Percentiles rank a stretch among this genome's conserved stretches.
phyloP scores from a whole-genome alignment of 2,888 invertebrate genomes.

The Punctoribates punctum region DNA sequence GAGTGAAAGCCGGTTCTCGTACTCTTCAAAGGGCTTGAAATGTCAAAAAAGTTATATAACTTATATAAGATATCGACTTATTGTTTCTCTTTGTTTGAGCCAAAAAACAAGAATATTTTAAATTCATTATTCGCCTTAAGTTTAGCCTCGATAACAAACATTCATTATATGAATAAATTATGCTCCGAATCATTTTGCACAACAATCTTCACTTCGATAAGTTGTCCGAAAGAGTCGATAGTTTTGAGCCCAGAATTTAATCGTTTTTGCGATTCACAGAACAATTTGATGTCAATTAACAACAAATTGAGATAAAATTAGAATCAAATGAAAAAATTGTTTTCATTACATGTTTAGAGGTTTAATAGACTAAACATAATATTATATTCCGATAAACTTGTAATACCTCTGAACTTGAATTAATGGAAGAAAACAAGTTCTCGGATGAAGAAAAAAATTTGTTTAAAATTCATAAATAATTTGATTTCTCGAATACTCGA shows the following conservation, averaged over 20 bases:
- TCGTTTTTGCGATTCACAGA: too few relatives aligned
- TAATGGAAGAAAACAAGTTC: conserved; percentile 2
- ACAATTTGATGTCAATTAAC: too few relatives aligned
- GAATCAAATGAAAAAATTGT: neutral
- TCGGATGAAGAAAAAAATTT: too few relatives aligned
- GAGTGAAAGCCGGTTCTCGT: conserved; percentile 13
- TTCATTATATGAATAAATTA: too few relatives aligned
- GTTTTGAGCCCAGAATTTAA: too few relatives aligned
- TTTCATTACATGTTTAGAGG: neutral
- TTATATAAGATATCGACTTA: neutral
- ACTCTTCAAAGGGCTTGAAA: neutral
- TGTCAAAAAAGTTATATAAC: neutral
- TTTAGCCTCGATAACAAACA: too few relatives aligned
- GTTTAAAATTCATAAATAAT: conserved; percentile 31
- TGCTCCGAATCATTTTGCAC: too few relatives aligned
- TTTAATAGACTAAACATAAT: neutral
- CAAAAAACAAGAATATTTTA: too few relatives aligned
- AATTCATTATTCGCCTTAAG: too few relatives aligned
- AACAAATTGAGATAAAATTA: neutral
- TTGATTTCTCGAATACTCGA: neutral
- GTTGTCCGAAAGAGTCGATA: too few relatives aligned
- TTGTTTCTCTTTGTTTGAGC: neutral
- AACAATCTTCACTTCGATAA: too few relatives aligned
- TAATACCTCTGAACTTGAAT: conserved; percentile 14
- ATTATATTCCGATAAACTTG: neutral